Base-by-base conservation (phyloP, 2,888 invertebrate species). In the Hirtodrosophila alboralis region DNA sequence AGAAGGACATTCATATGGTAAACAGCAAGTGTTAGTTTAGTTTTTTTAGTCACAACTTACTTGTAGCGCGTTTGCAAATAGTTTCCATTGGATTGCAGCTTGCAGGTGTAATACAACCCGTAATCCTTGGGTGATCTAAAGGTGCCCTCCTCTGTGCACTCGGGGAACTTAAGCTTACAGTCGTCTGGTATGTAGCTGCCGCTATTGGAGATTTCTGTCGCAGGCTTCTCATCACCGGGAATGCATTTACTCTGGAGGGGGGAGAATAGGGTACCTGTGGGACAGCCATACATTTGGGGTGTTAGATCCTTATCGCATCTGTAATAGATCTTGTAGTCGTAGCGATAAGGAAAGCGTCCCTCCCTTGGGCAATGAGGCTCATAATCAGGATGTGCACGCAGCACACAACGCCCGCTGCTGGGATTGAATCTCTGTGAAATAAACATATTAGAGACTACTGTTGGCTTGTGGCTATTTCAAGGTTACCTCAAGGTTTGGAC, bases 61-160 rank as follows among this genome's bases (percentile, higher is more conserved):
- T 86, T 90, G 52, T 85, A 89, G 41, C 91, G 86, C 1, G 85
- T 90, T 49, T 91, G 91, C 51, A 88, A 67, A 61, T 90, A 90
- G 4, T 77, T 81, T 6, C 90, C 89, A 52, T 81, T 88, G 0
- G 66, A 49, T 34, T 88, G 88, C 18, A 85, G 63, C 16, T 83
- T 88, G 62, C 92, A 92, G 0, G 87, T 89, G 57, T 91, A 92
- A 60, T 91, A 92, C 8, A 91, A 53, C 0, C 87, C 80, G 45
- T 91, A 91, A 61, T 91, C 89, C 2, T 74, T 70, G n/a, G 88
- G 87, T 1, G 89, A 90, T 26, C 89, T 75, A 60, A 89, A 91
- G 12, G 81, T 83, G 28, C 91, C 91, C 36, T 88, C 86, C 37
- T 79, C 73, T 3, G 74, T 56, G 67, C 91, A 91, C 2, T 89